Evolutionary conservation across 92 coral and sea anemone species (phyloP).

Genomic region (Plumapathes pennacea): DNA sequence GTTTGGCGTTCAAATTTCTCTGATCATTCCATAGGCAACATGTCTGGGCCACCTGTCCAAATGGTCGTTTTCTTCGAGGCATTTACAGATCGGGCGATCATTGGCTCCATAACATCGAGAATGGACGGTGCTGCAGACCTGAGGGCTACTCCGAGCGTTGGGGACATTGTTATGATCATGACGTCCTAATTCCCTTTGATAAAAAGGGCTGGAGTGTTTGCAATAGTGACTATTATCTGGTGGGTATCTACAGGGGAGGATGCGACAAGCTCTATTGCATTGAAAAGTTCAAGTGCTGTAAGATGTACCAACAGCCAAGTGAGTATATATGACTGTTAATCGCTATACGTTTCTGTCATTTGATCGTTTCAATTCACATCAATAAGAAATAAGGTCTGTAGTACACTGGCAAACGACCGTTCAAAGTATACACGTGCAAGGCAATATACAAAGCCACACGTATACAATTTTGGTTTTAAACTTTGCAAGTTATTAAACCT

Average conservation of each 20-base stretch:
- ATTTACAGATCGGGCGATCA: constrained; percentile 16
- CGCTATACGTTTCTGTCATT: too few relatives aligned
- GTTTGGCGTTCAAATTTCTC: too few relatives aligned
- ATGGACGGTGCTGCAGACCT: constrained; percentile 65
- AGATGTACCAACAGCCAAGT: constrained; percentile 50
- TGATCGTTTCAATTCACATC: too few relatives aligned
- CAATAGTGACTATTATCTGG: constrained; percentile 37
- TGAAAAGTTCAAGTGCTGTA: constrained; percentile 61
- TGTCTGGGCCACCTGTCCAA: constrained; percentile 59
- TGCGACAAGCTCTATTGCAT: constrained; percentile 47
- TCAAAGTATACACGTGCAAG: too few relatives aligned
- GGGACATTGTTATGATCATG: constrained; percentile 22
- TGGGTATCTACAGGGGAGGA: constrained; percentile 48
- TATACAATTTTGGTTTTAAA: too few relatives aligned
- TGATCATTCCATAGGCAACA: too few relatives aligned
- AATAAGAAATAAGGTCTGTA: too few relatives aligned
- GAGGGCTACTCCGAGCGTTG: constrained; percentile 29
- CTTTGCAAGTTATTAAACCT: too few relatives aligned
- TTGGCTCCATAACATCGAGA: constrained; percentile 40
- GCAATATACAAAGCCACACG: too few relatives aligned
- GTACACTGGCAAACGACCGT: too few relatives aligned
- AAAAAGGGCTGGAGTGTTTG: constrained; percentile 11
- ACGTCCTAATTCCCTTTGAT: constrained; percentile 6
- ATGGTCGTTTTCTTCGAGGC: constrained; percentile 49
- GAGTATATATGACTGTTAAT: too few relatives aligned